phyloP scores from a whole-genome alignment of 2,113 vertebrate species.

The Coptodon bakossiorum region DNA sequence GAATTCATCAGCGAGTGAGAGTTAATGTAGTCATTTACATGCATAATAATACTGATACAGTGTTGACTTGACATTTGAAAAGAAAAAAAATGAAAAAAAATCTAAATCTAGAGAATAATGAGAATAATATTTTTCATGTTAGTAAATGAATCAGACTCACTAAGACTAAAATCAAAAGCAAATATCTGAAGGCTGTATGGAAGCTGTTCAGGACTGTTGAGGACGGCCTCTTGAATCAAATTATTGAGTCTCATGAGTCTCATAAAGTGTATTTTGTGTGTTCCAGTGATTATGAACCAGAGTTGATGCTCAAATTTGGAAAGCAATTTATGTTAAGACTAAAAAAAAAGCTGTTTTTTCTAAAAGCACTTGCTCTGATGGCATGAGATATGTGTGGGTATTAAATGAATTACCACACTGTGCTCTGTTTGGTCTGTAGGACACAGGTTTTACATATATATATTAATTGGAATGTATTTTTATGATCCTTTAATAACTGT shows the following conservation, averaged over 20 bases:
- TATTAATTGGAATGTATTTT: fast-evolving
- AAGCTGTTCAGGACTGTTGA: not conserved
- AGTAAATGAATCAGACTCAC: not conserved
- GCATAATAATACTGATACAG: not conserved
- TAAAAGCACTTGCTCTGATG: not conserved
- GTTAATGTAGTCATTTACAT: not conserved
- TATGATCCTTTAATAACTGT: not conserved
- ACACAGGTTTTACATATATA: fast-evolving
- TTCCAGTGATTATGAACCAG: not conserved
- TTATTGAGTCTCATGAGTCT: not conserved
- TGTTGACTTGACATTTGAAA: not conserved
- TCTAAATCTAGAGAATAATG: not conserved
- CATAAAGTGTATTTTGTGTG: not conserved
- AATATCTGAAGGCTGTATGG: not conserved
- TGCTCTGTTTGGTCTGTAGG: not conserved
- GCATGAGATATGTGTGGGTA: not conserved
- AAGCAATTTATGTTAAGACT: not conserved
- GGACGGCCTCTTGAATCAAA: not conserved
- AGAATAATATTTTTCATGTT: not conserved
- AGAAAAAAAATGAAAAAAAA: fast-evolving
- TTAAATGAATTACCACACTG: not conserved
- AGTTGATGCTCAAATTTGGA: not conserved
- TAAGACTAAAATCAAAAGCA: not conserved
- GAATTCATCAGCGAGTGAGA: not conserved
- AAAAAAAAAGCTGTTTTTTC: not conserved